Base-by-base conservation (phyloP, 2,113 vertebrate species). In the Rhineura floridana region DNA sequence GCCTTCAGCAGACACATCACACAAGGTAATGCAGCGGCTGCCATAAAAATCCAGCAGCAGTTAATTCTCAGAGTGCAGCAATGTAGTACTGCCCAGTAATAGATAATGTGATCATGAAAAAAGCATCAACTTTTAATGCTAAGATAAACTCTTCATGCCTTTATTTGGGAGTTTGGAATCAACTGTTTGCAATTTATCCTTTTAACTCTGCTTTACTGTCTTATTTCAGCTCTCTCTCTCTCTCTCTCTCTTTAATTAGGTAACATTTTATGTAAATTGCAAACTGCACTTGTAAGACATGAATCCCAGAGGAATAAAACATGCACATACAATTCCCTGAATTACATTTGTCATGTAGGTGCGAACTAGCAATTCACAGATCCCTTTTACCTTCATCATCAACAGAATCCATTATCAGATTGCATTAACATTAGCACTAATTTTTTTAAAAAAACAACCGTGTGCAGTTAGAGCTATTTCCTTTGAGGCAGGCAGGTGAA, bases 401-500 rank as follows among this genome's bases (percentile, higher is more conserved):
- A 39, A 78, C 9, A 81, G 21, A 44, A 33, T 39, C 87, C 23
- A 48, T 23, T 83, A 55, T 90, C 28, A 59, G 15, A 59, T 36
- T 62, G 23, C 87, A 75, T n/a, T 78, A 67, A 72, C 42, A 19
- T 87, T 87, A 92, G 0, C 17, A 83, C 25, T 44, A 67, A 2
- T 73, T 50, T 28, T 44, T 42, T 3, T 46, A 52, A 69, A 59
- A 39, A 25, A 90, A 39, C 93, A 15, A 84, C 82, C 36, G 89
- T 36, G 42, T 75, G 4, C 39, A 94, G 87, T 86, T 92, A 62
- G 48, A 82, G 88, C 83, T 4, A 78, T 84, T 50, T 87, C 67
- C 83, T 83, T 88, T 50, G 94, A 63, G 44, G 13, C 48, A 88
- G 70, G 90, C 44, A 90, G 80, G 85, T 85, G 72, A 89, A n/a